Evolutionary conservation across 2,888 invertebrate species (phyloP), one percentile per base, ranked within the genome.

Genomic region (Magallana nippona): DNA sequence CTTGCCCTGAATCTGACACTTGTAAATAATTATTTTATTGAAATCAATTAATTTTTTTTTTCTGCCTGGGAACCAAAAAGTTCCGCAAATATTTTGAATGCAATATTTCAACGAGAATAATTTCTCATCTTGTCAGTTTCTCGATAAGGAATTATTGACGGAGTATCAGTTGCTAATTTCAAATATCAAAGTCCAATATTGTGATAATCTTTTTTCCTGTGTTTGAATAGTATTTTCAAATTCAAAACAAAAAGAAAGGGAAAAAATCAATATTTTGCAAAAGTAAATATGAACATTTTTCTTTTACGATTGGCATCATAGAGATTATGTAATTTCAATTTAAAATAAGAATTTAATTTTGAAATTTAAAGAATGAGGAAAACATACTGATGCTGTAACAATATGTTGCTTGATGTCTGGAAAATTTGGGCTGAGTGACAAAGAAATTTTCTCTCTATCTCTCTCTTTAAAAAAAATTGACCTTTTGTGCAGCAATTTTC

Each of bases 11-110:
- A 71, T 71, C 71, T 11, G 71, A 71, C 71, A 71, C 71, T 71
- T 71, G 71, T 71, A 71, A 71, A 71, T 71, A 71, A 71, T 71
- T 71, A 71, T 71, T 71, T 71, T 71, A 71, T 71, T 71, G 27
- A 71, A 71, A 71, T 71, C 71, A 32, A 71, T 71, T 71, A 32
- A 13, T 27, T 11, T 71, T 71, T 27, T n/a, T 60, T 71, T 71
- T 44, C 0, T 71, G 71, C 71, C 71, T 71, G 71, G 71, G 71
- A 71, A 71, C 71, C 71, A 71, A 44, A 71, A 71, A 22, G 71
- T 71, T 71, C 71, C 32, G 15, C 71, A 71, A 71, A 71, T 71
- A 71, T 71, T 71, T 71, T 71, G 71, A 71, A 71, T 27, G 71
- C 71, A 71, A 22, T 71, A 71, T 71, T 71, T 71, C 71, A 71